Evolutionary conservation across 2,888 invertebrate species (phyloP).

Genomic region (Hipparchia sbordonii): DNA sequence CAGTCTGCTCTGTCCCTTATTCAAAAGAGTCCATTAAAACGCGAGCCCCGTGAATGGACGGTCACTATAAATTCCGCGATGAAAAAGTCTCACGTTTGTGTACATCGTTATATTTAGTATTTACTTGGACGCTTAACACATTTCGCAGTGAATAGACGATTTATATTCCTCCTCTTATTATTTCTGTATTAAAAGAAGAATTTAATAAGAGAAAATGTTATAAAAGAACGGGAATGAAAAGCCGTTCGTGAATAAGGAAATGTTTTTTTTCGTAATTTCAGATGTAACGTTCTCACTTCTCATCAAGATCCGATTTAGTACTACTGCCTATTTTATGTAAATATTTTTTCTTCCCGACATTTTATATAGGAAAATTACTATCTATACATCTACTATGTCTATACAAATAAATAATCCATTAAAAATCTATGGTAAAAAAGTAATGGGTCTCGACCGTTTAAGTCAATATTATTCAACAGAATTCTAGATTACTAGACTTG

Average conservation of each 20-base stretch:
- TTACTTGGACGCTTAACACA: conserved; percentile 30
- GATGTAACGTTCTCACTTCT: too few species aligned
- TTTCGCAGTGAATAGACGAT: conserved; percentile 24
- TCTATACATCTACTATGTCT: too few species aligned
- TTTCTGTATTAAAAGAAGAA: conserved; percentile 22
- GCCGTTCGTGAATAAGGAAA: conserved; percentile 9
- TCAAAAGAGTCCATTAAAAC: conserved; percentile 29
- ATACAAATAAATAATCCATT: too few species aligned
- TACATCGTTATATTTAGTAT: conserved; percentile 31
- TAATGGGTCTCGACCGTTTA: too few species aligned
- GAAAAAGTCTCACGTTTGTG: conserved; percentile 22
- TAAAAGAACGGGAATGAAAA: conserved; percentile 20
- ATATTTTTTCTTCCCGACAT: too few species aligned
- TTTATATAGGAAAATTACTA: too few species aligned
- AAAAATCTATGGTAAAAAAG: too few species aligned
- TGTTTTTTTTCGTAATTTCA: not conserved
- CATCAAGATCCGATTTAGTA: too few species aligned
- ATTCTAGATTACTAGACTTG: too few species aligned
- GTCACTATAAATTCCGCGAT: conserved; percentile 24
- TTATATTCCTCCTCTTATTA: conserved; percentile 18
- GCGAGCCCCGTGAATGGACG: conserved; percentile 26
- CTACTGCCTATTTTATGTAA: too few species aligned
- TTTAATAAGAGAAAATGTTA: conserved; percentile 16
- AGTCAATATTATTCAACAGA: too few species aligned
- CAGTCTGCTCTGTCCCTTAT: conserved; percentile 9